Evolutionary conservation across 2,113 vertebrate species (phyloP).

Genomic region (Prunella himalayana): DNA sequence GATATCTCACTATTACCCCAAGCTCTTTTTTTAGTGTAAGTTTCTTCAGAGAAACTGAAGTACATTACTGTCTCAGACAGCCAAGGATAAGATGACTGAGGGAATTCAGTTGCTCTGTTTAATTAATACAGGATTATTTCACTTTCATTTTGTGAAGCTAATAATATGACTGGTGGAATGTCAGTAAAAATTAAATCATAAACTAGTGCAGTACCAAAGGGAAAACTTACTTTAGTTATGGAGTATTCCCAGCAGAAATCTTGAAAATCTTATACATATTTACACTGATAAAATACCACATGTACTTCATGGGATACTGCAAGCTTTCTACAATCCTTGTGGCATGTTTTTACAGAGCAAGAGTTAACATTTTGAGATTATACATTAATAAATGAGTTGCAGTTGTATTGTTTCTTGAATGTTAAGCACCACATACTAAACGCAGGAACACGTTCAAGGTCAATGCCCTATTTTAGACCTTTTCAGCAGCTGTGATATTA

Average conservation of each 20-base stretch:
- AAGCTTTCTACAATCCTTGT: slow-evolving; percentile 53
- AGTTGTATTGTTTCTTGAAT: slow-evolving; percentile 76
- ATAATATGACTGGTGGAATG: slow-evolving; percentile 76
- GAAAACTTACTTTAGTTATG: slow-evolving; percentile 69
- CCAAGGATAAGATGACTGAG: slow-evolving; percentile 70
- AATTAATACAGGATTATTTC: slow-evolving; percentile 83
- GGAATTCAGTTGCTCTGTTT: slow-evolving; percentile 75
- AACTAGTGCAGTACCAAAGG: slow-evolving; percentile 70
- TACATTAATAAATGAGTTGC: slow-evolving; percentile 74
- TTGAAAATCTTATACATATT: slow-evolving; percentile 68
- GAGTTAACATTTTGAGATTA: slow-evolving; percentile 73
- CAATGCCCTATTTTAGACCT: slow-evolving; percentile 77
- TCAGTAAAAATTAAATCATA: slow-evolving; percentile 82
- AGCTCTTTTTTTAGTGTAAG: slow-evolving; percentile 32
- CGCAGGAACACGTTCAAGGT: slow-evolving; percentile 74
- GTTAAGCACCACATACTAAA: slow-evolving; percentile 73
- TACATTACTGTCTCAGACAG: slow-evolving; percentile 59
- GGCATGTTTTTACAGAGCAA: slow-evolving; percentile 67
- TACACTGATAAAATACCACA: slow-evolving; percentile 63
- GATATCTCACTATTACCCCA: background rate
- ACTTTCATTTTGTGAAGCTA: slow-evolving; percentile 78
- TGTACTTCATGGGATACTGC: slow-evolving; percentile 41
- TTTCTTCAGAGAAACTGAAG: slow-evolving; percentile 47
- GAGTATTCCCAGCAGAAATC: slow-evolving; percentile 70
- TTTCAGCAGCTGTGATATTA: slow-evolving; percentile 77